These are phyloP conservation scores for Nematostella vectensis DNA, from an alignment of 92 coral and sea anemone species.

Conservation along the genomic window DNA sequence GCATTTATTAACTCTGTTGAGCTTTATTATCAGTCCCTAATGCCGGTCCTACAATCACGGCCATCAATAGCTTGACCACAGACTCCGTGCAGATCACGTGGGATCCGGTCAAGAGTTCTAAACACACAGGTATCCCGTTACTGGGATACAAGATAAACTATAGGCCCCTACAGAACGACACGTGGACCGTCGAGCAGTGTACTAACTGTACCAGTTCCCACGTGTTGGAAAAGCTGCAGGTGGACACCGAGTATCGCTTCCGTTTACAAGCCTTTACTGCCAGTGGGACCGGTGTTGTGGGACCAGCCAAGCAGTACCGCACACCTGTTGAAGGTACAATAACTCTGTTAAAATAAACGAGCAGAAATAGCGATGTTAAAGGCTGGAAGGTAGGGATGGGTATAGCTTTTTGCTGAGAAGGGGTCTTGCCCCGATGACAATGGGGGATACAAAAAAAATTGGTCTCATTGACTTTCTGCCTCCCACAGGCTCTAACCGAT, in stretches of 20 bases:
- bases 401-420: neutral
- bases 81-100: conserved; percentile 25
- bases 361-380: neutral
- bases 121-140: neutral
- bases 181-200: conserved; percentile 18
- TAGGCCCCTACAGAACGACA: conserved; percentile 3
- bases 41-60: conserved; percentile 17
- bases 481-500: too few relatives aligned
- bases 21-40: conserved; percentile 39
- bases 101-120: conserved; percentile 9
- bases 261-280: conserved; percentile 26
- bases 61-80: conserved; percentile 12
- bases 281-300: conserved; percentile 31
- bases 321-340: conserved; percentile 33
- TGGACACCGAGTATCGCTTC: conserved; percentile 20
- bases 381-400: neutral
- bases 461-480: too few relatives aligned
- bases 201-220: conserved; percentile 5
- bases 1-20: neutral
- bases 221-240: conserved; percentile 7
- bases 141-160: conserved; percentile 25
- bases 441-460: too few relatives aligned
- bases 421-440: too few relatives aligned
- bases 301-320: conserved; percentile 9
- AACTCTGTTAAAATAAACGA: too few relatives aligned